phyloP scores from a whole-genome alignment of 1,140 invertebrate species.

The Procambarus clarkii region DNA sequence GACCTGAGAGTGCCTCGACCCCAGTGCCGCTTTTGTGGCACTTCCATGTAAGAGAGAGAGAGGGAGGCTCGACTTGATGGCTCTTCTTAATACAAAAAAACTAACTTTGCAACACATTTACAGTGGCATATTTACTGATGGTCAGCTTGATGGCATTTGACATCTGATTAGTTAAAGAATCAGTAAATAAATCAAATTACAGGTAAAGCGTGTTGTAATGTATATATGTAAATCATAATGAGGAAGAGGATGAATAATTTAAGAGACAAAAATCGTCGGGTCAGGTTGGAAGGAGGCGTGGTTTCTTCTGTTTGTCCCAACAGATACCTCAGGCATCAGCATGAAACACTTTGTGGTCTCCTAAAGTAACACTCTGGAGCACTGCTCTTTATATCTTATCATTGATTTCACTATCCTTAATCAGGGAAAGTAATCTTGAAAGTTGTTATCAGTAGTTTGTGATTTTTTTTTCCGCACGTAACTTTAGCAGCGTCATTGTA shows the following conservation, averaged over 20 bases:
- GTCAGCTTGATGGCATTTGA: not conserved
- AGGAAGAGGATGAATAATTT: too few relatives aligned
- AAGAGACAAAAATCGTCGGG: not conserved
- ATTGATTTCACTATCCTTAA: not conserved
- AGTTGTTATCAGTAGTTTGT: conserved; percentile 24
- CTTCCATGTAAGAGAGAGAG: too few relatives aligned
- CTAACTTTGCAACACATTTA: too few relatives aligned
- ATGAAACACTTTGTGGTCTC: not conserved
- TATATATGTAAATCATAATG: too few relatives aligned
- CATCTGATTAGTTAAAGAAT: not conserved
- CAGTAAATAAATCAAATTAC: too few relatives aligned
- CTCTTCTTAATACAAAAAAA: too few relatives aligned
- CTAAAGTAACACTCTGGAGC: not conserved
- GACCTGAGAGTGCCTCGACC: too few relatives aligned
- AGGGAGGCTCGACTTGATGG: too few relatives aligned
- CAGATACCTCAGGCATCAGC: conserved; percentile 48
- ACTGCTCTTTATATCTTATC: not conserved
- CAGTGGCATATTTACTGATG: not conserved
- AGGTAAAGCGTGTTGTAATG: too few relatives aligned
- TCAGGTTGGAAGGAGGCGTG: conserved; percentile 29
- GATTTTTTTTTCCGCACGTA: conserved; percentile 3
- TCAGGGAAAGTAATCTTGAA: conserved; percentile 30
- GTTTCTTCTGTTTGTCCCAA: not conserved
- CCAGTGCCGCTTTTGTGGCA: too few relatives aligned
- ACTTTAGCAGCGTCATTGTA: conserved; percentile 40